Evolutionary conservation across 2,797 vertebrate genomes (phyloP).

Genomic region (Kryptopterus vitreolus): DNA sequence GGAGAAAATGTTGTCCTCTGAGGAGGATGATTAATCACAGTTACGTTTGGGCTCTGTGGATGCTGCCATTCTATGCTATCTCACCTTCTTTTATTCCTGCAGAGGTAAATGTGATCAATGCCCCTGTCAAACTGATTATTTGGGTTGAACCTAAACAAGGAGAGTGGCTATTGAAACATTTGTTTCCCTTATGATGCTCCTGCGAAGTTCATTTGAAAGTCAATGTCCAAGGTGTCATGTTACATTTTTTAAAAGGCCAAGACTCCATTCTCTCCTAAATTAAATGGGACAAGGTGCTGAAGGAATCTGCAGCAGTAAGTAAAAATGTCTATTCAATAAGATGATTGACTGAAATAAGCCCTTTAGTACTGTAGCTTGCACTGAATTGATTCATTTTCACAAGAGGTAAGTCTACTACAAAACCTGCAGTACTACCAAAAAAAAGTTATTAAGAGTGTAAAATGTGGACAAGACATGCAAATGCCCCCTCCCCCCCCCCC

Average conservation of each 20-base stretch:
- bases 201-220: constrained; percentile 36
- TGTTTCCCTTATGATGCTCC: constrained; percentile 19
- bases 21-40: constrained; percentile 75
- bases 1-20: constrained; percentile 74
- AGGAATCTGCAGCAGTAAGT: neutral
- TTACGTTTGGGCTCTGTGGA: constrained; percentile 66
- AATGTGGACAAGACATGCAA: no score
- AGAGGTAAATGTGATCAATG: constrained; percentile 71
- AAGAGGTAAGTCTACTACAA: neutral
- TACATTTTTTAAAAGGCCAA: constrained; percentile 49
- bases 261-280: neutral
- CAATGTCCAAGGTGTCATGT: neutral
- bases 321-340: neutral
- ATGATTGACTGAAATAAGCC: neutral
- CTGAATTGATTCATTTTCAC: neutral
- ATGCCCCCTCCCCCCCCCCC: no score
- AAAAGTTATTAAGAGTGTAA: no score
- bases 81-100: constrained; percentile 57
- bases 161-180: constrained; percentile 58
- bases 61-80: constrained; percentile 49
- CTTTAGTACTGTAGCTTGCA: neutral
- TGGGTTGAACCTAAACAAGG: constrained; percentile 63
- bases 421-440: neutral
- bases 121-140: constrained; percentile 69
- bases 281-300: neutral